These are phyloP conservation scores for Sebastes minor DNA, from an alignment of 2,797 vertebrate species.

Conservation along the genomic window DNA sequence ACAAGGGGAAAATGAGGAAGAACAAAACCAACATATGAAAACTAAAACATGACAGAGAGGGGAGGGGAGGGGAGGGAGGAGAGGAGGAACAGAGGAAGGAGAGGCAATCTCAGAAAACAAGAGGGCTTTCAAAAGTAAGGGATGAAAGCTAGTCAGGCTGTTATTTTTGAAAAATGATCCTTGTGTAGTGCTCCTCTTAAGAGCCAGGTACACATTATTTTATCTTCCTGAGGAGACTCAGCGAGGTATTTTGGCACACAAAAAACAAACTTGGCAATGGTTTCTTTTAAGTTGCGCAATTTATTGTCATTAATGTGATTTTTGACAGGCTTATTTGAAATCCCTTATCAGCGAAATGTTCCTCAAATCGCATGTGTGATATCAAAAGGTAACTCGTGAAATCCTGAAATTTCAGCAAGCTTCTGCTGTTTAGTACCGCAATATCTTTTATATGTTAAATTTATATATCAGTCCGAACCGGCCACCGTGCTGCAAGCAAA, in stretches of 20 bases:
- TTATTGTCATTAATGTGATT: conserved; percentile 56
- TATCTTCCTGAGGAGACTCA: conserved; percentile 74
- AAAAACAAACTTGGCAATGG: conserved; percentile 24
- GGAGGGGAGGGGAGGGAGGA: conserved; percentile 35
- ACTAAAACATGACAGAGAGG: conserved; percentile 78
- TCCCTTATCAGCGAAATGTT: conserved; percentile 26
- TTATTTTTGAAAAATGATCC: conserved; percentile 85
- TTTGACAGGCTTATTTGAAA: conserved; percentile 44
- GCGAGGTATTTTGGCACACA: conserved; percentile 62
- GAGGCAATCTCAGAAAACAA: conserved; percentile 82
- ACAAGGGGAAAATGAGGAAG: conserved; percentile 81
- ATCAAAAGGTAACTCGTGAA: conserved; percentile 1
- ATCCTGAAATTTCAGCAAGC: not conserved
- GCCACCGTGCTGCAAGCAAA: conserved; percentile 24
- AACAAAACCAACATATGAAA: conserved; percentile 83
- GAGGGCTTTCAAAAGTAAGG: conserved; percentile 84
- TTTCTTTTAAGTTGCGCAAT: conserved; percentile 61
- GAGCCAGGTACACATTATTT: conserved; percentile 81
- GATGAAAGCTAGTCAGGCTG: conserved; percentile 84
- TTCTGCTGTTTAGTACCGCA: conserved; percentile 1
- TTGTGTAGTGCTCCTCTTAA: conserved; percentile 80
- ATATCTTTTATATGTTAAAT: conserved; percentile 11
- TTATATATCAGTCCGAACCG: not conserved
- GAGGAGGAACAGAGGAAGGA: conserved; percentile 74
- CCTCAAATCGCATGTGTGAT: conserved; percentile 18